Base-by-base conservation (phyloP, 2,797 vertebrate species). In the Rhinichthys osculus region DNA sequence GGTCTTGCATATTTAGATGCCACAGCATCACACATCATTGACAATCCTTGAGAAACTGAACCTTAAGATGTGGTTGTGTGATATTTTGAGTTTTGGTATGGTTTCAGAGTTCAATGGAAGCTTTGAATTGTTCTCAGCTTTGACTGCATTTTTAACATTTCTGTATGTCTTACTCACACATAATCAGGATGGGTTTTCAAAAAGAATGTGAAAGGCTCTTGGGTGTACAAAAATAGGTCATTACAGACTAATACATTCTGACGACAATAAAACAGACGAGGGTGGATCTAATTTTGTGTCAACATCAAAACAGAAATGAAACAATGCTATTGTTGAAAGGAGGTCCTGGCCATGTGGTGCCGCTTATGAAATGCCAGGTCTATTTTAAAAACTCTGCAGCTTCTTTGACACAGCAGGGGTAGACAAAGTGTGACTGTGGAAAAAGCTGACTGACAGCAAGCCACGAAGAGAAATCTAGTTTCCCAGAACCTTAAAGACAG, bases 331-430 rank as follows among this genome's bases (percentile, higher is more conserved):
- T 21, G 50, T 71, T 77, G 86, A 82, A 78, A 70, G 52, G 30
- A 44, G 19, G 78, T 84, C 74, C 52, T 70, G 84, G 83, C 50
- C 77, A 72, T 78, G 52, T 81, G 57, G 27, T 76, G 81, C 14
- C 38, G 77, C 72, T 78, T 79, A 82, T 82, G 62, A 72, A 70
- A 89, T 62, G 59, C 76, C 77, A 69, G 84, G 59, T 50, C 71
- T 88, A 78, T 89, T 90, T 88, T 67, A 50, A 86, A 91, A 88
- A 78, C 84, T 62, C 85, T 81, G 89, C 35, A 27, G 89, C 72
- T 83, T 83, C 70, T 89, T 54, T 86, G 79, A 89, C 52, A 89
- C 90, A 88, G 86, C 85, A 78, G 87, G 80, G 85, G 76, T 85
- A 71, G 82, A 80, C 86, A 88, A 76, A 52, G 80, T 86, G 66